phyloP scores from a whole-genome alignment of 2,113 vertebrate species.

The Aramus guarauna region DNA sequence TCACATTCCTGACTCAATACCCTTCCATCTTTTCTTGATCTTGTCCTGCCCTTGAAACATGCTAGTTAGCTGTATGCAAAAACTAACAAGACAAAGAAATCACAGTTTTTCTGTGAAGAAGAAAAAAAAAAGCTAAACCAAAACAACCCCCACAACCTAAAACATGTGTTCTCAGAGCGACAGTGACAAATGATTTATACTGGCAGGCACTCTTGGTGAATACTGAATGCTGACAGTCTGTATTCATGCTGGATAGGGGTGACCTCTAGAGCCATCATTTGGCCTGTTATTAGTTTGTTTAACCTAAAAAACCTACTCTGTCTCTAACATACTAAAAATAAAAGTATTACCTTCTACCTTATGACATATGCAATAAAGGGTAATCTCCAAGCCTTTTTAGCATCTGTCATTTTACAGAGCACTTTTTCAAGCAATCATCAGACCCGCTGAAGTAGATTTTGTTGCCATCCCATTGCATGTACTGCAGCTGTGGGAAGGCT shows the following conservation, averaged over 20 bases:
- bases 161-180: neutral
- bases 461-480: neutral
- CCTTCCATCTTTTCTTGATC: neutral
- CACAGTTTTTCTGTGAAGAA: neutral
- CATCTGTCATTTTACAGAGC: neutral
- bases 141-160: no score
- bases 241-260: neutral
- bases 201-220: neutral
- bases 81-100: neutral
- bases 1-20: neutral
- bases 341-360: neutral
- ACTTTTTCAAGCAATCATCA: neutral
- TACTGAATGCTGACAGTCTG: neutral
- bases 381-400: neutral
- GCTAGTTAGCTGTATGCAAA: constrained; percentile 12
- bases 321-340: neutral
- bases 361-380: neutral
- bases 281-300: neutral
- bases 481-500: neutral
- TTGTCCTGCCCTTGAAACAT: constrained; percentile 44
- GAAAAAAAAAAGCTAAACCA: neutral
- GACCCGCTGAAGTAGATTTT: neutral
- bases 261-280: neutral
- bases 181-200: neutral
- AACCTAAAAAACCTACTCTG: neutral